Base-by-base conservation (phyloP, 2,888 invertebrate genomes). In the Noctua comes region DNA sequence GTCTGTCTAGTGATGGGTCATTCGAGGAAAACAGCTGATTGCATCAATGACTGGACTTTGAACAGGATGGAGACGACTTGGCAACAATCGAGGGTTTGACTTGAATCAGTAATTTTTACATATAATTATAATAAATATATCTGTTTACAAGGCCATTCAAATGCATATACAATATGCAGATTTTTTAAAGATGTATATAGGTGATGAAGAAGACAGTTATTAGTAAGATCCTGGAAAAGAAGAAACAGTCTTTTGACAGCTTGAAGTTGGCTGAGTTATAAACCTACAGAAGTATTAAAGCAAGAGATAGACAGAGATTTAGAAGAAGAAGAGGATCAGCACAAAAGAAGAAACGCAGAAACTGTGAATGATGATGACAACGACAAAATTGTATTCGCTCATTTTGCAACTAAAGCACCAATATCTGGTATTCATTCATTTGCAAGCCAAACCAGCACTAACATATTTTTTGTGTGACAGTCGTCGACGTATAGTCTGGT, bases 51-150 rank as follows among this genome's bases (percentile, higher is more conserved):
- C 31, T 69, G 59, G 64, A 76, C 76, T 75, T 76, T 68, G 77
- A 81, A 77, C 82, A 81, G 73, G 82, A 84, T 81, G 69, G 36
- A 85, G 48, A 74, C 48, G 27, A 77, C 70, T 85, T 82, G 77
- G 74, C 82, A 85, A 77, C 82, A 65, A 59, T 69, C 5, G 54
- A 75, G 13, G 75, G n/a, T 65, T 65, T 70, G 13, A 80, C 18
- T 54, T 51, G 71, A 73, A 74, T 84, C n/a, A 27, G 65, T 69
- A 77, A 62, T 59, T 13, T 76, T 65, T 79, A 79, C 84, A 75
- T 69, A 64, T 46, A 31, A 75, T 84, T 72, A 77, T 24, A 74
- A 77, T 80, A 74, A 71, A 84, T 77, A 18, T 66, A 13, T 68
- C 40, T 68, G 13, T 70, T 48, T 54, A 36, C 54, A 64, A 84